A percentile compares a stretch with the other conserved stretches of the same genome.
phyloP scores from a whole-genome alignment of 2,888 invertebrate species.

The Sabatieria punctata region DNA sequence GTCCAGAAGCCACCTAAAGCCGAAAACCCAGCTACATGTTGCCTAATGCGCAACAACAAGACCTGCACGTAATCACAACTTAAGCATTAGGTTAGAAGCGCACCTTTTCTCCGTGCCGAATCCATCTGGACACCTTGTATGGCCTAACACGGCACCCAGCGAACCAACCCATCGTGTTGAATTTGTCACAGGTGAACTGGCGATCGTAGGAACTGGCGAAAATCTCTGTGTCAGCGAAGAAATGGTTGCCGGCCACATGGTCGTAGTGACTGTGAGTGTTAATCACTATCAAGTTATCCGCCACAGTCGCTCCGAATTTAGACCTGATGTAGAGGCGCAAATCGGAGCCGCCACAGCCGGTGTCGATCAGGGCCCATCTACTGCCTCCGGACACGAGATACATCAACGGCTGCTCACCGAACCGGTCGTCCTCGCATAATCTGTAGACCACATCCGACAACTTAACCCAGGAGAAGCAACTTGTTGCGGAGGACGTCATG shows the following conservation, averaged over 20 bases:
- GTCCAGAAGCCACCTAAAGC: no score
- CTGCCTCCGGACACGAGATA: neutral
- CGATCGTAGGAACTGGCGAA: neutral
- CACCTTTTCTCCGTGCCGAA: neutral
- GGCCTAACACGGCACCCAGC: neutral
- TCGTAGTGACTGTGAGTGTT: conserved; percentile 10
- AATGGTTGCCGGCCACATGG: conserved; percentile 8
- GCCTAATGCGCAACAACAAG: no score
- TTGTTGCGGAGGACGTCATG: no score
- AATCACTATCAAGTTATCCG: conserved; percentile 2
- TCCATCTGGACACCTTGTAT: neutral
- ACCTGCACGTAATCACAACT: no score
- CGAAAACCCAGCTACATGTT: no score
- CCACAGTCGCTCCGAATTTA: neutral
- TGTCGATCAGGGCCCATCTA: conserved; percentile 2
- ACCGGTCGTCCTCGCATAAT: conserved; percentile 2
- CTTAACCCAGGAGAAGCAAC: neutral
- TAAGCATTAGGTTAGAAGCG: no score
- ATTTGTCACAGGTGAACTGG: neutral
- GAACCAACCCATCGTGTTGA: conserved; percentile 4
- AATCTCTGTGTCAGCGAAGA: neutral
- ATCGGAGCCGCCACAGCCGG: conserved; percentile 2
- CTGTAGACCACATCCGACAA: neutral
- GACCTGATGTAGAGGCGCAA: neutral
- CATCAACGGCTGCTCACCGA: conserved; percentile 3